Evolutionary conservation across 2,113 vertebrate species (phyloP).

Genomic region (Rhodinocichla rosea): DNA sequence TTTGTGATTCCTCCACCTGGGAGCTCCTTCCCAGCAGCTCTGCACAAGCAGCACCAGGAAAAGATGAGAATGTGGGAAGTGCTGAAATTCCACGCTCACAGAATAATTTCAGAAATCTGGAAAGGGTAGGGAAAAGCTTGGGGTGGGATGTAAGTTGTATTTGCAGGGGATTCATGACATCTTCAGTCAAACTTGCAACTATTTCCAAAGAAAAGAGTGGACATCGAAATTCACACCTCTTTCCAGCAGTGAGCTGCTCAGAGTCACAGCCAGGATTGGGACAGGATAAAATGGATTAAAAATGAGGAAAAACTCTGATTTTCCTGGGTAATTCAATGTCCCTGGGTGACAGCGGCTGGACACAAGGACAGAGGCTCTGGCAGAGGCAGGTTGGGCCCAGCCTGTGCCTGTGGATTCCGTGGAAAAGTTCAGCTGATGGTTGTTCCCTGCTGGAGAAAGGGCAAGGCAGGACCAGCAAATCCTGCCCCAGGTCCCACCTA

Average conservation of each 20-base stretch:
- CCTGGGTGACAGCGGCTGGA: not conserved
- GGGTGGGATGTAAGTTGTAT: not conserved
- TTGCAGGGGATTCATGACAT: not conserved
- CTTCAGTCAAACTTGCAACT: not conserved
- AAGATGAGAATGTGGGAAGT: not conserved
- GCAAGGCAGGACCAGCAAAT: not conserved
- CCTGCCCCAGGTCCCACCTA: not conserved
- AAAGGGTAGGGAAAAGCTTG: not conserved
- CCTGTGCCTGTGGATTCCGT: not conserved
- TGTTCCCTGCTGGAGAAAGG: not conserved
- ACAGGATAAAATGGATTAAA: not conserved
- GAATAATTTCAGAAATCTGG: not conserved
- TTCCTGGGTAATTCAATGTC: not conserved
- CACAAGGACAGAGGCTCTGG: not conserved
- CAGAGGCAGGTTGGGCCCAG: not conserved
- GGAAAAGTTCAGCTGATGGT: not conserved
- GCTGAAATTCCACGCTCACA: not conserved
- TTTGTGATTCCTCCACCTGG: not conserved
- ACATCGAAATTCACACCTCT: not conserved
- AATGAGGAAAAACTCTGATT: not conserved
- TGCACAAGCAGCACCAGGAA: accelerated
- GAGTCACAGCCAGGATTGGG: not conserved
- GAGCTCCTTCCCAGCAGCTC: not conserved
- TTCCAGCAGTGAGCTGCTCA: not conserved
- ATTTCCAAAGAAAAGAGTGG: not conserved